Conservation (phyloP, 2,113 vertebrate species). For the Oxyura jamaicensis region DNA sequence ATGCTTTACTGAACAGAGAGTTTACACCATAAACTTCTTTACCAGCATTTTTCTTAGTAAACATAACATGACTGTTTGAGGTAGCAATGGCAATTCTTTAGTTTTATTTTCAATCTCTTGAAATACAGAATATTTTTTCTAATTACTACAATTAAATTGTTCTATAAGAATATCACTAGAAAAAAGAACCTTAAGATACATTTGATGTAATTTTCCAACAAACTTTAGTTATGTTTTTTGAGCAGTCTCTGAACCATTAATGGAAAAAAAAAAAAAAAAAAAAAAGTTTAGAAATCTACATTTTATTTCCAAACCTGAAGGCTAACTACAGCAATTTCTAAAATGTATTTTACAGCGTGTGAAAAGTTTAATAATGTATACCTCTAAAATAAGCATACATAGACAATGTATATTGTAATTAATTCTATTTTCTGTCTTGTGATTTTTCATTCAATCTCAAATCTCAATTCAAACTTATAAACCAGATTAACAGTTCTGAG, state of each 20-base stretch:
- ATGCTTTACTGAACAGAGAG: not conserved
- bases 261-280: not conserved
- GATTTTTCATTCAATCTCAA: not conserved
- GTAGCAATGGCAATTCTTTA: not conserved
- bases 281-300: not conserved
- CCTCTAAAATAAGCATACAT: not conserved
- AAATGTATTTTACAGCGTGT: not conserved
- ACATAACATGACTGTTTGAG: fast-evolving
- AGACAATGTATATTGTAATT: not conserved
- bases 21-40: not conserved
- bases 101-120: not conserved
- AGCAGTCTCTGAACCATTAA: not conserved
- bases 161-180: not conserved
- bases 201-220: not conserved
- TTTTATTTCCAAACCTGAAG: not conserved
- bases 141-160: fast-evolving
- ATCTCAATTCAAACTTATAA: too few relatives aligned
- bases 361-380: not conserved
- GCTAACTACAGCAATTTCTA: not conserved
- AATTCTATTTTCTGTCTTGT: not conserved
- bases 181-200: not conserved
- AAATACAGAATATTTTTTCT: not conserved
- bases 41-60: not conserved
- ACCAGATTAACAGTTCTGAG: not conserved
- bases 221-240: not conserved